Evolutionary conservation across 2,797 vertebrate genomes (phyloP), one percentile per base, ranked within the genome.

Genomic region (Sebastes iracundus): DNA sequence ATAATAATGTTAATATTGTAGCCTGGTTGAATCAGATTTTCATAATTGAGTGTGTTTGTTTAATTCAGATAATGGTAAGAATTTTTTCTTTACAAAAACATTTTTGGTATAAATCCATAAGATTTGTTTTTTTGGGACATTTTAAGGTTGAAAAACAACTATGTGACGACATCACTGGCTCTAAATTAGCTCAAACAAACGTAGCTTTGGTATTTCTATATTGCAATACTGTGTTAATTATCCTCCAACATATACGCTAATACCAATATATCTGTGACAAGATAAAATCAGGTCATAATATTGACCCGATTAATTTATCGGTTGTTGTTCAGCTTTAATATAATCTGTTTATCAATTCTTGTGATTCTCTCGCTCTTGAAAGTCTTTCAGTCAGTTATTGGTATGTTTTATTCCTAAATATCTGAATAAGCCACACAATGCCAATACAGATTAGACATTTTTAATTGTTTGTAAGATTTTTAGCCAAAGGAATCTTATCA

Each of bases 221-320:
- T 25, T 27, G n/a, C 6, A 38, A 28, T 13, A 22, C 38, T 4
- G 28, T 49, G 53, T 49, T 49, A 49, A 18, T 49, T 49, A 20
- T 42, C 14, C 38, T 42, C 38, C 38, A 49, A 49, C 42, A 49
- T 49, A 49, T 49, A 20, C 16, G 7, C 42, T 18, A 49, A 49
- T 49, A 49, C 42, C 42, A 49, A n/a, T 53, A 53, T 53, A 53
- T 7, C 42, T 53, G 12, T 42, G 14, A 33, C 13, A 11, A 28
- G 12, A 11, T 64, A 13, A 23, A 75, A 25, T 49, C 13, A 18
- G 14, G 42, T 20, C 16, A 20, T 49, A 7, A 30, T 7, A 58
- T 28, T 0, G 5, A 28, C 12, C 23, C 3, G 0, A 12, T 16
- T 5, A 18, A 32, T 58, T 32, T 23, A 18, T 13, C 0, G 2